Conservation (phyloP, 1,140 invertebrate species). For the Pseudomyrmex sp. region DNA sequence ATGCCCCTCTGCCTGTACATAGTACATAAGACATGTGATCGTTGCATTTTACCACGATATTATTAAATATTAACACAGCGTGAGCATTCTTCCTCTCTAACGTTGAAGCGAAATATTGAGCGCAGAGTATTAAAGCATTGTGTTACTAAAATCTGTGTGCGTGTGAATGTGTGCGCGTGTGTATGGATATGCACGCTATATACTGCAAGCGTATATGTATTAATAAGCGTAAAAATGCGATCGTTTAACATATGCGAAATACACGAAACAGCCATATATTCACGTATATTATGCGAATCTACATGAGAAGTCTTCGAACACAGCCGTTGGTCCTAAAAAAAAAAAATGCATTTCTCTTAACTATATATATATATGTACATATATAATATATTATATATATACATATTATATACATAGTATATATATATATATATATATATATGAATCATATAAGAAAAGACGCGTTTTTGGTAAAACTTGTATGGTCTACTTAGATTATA, state of each 20-base stretch:
- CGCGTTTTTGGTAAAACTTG: constrained; percentile 27
- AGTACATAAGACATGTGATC: constrained; percentile 45
- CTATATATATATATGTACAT: not conserved
- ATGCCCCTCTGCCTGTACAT: too few relatives aligned
- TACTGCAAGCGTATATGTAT: constrained; percentile 7
- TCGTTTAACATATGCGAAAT: constrained; percentile 2
- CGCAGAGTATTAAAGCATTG: constrained; percentile 16
- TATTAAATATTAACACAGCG: constrained; percentile 31
- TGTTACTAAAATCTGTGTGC: constrained; percentile 24
- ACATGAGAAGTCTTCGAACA: not conserved
- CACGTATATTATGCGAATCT: not conserved
- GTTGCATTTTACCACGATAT: constrained; percentile 45
- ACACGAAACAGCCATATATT: not conserved
- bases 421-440: not conserved
- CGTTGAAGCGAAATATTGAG: constrained; percentile 9
- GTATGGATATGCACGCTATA: not conserved
- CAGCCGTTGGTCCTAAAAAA: constrained; percentile 27
- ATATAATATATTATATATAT: too few relatives aligned
- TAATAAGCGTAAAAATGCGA: not conserved
- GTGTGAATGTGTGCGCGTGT: not conserved
- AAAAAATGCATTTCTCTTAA: constrained; percentile 16
- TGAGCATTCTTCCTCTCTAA: constrained; percentile 21
- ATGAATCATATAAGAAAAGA: constrained; percentile 15
- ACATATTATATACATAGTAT: too few relatives aligned
- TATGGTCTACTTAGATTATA: constrained; percentile 38